Evolutionary conservation across 2,797 vertebrate genomes (phyloP).

Genomic region (Anomalospiza imberbis): DNA sequence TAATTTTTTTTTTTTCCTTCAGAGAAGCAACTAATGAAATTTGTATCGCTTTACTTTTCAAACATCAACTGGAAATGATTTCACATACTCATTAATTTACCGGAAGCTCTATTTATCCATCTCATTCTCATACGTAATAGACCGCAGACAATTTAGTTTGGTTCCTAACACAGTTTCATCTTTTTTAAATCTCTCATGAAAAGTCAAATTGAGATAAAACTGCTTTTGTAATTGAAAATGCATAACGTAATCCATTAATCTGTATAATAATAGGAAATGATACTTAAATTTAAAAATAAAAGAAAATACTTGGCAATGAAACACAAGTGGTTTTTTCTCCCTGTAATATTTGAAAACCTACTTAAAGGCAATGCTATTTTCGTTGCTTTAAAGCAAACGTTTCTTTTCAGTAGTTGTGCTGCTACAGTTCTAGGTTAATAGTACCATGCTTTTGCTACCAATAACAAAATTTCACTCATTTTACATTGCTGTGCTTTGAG

Average conservation of each 20-base stretch:
- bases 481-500: conserved; percentile 80
- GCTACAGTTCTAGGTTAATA: conserved; percentile 78
- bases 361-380: conserved; percentile 72
- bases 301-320: conserved; percentile 69
- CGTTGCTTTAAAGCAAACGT: conserved; percentile 73
- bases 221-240: conserved; percentile 68
- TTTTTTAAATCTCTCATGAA: conserved; percentile 73
- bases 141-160: conserved; percentile 64
- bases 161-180: conserved; percentile 76
- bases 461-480: conserved; percentile 80
- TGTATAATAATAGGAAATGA: conserved; percentile 56
- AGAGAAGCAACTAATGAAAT: conserved; percentile 92
- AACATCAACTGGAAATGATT: conserved; percentile 74
- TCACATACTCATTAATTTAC: conserved; percentile 78
- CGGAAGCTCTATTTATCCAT: conserved; percentile 74
- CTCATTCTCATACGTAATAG: conserved; percentile 76
- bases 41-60: conserved; percentile 78
- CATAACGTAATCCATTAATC: conserved; percentile 67
- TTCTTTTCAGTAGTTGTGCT: conserved; percentile 79
- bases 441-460: conserved; percentile 80
- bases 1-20: conserved; percentile 64
- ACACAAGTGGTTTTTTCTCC: conserved; percentile 73
- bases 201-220: conserved; percentile 73
- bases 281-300: conserved; percentile 49
- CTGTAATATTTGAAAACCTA: conserved; percentile 63